A percentile compares a stretch with the other conserved stretches of the same genome.
These are phyloP conservation scores for Diplosoma virens DNA, from an alignment of 23 tunicate species.

Conservation along the genomic window DNA sequence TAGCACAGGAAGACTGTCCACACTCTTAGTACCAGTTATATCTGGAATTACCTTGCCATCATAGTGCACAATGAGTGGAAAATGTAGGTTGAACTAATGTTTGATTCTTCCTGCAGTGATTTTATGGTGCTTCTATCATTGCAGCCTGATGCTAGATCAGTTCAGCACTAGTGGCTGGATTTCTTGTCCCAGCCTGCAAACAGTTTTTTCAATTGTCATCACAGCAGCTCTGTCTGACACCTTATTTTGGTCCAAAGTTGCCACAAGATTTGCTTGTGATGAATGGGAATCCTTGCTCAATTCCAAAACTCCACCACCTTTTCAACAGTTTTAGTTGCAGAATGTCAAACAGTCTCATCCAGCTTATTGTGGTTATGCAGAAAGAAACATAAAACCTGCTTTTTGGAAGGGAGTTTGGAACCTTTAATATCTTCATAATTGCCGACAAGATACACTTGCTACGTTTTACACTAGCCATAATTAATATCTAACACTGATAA, in stretches of 20 bases:
- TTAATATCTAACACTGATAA: too few relatives aligned
- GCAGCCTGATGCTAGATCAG: neutral
- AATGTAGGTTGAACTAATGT: neutral
- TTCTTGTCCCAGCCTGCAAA: neutral
- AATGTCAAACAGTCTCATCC: neutral
- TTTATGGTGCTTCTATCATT: neutral
- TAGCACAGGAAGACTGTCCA: constrained; percentile 19
- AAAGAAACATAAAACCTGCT: neutral
- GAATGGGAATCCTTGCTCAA: neutral
- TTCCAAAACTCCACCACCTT: neutral
- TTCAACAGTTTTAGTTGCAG: neutral
- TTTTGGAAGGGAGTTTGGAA: neutral
- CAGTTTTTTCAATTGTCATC: neutral
- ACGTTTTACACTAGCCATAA: too few relatives aligned
- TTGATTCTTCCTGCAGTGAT: neutral
- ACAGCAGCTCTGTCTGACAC: constrained; percentile 13
- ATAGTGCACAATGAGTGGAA: constrained; percentile 18
- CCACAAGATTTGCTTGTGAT: neutral
- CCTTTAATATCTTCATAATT: neutral
- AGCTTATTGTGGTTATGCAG: neutral
- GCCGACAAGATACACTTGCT: too few relatives aligned
- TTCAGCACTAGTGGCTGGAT: constrained; percentile 5
- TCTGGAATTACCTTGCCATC: constrained; percentile 18
- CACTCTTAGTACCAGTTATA: neutral
- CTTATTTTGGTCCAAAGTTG: constrained; percentile 2